Evolutionary conservation across 2,113 vertebrate species (phyloP).

Genomic region (Thalassoma bifasciatum): DNA sequence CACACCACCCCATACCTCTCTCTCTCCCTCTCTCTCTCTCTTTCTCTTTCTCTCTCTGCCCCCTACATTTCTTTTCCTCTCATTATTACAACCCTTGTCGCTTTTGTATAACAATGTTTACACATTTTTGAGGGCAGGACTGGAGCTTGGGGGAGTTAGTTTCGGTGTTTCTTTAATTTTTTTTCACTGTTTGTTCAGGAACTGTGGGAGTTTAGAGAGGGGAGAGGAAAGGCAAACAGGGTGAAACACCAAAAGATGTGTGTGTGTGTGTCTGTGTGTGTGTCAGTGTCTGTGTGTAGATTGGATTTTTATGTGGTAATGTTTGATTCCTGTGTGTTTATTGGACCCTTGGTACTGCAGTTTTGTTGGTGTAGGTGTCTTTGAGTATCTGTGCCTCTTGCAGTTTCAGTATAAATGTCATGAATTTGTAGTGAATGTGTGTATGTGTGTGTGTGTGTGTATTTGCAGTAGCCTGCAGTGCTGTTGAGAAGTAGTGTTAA

Average conservation of each 20-base stretch:
- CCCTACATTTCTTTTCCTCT: slow-evolving; percentile 29
- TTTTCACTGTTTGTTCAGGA: slow-evolving; percentile 45
- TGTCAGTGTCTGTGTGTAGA: slow-evolving; percentile 25
- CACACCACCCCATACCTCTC: slow-evolving; percentile 33
- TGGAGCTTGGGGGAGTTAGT: not conserved
- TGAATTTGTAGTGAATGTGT: slow-evolving; percentile 10
- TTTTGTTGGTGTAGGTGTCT: slow-evolving; percentile 25
- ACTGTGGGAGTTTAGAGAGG: slow-evolving; percentile 52
- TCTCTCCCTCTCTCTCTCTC: slow-evolving; percentile 1
- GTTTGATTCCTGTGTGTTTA: slow-evolving; percentile 14
- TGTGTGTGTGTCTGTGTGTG: slow-evolving; percentile 26
- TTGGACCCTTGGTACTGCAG: slow-evolving; percentile 12
- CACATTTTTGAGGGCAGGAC: slow-evolving; percentile 48
- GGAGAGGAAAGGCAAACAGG: slow-evolving; percentile 52
- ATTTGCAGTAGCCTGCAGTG: slow-evolving; percentile 41
- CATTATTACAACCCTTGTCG: slow-evolving; percentile 39
- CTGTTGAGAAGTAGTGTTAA: slow-evolving; percentile 71
- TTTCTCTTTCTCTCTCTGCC: not conserved
- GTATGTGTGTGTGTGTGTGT: slow-evolving; percentile 21
- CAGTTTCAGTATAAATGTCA: slow-evolving; percentile 19
- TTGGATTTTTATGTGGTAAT: slow-evolving; percentile 26
- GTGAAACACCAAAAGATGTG: slow-evolving; percentile 35
- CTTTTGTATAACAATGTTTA: slow-evolving; percentile 64
- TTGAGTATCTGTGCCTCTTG: slow-evolving; percentile 26
- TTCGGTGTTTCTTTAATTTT: slow-evolving; percentile 16